Base-by-base conservation (phyloP, 2,888 invertebrate species). In the Tuta absoluta region DNA sequence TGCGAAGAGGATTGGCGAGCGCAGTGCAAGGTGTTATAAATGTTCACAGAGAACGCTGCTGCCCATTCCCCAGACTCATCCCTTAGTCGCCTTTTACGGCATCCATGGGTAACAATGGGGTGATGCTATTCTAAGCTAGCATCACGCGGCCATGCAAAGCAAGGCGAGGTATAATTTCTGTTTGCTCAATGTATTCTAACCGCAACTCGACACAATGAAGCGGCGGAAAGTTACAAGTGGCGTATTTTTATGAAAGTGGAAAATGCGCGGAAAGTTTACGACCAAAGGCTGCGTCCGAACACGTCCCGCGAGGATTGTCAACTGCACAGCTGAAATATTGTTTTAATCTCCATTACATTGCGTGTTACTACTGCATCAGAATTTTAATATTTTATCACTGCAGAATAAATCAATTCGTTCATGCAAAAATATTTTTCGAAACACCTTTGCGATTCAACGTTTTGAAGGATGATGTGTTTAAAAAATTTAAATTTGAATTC, bases 201-300 rank as follows among this genome's bases (percentile, higher is more conserved):
- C 56, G 24, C 56, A 56, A 56, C 24, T 56, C 56, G 24, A 74
- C 74, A 75, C 72, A 69, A 72, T 45, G 45, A 69, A 66, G 63
- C 60, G 51, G 61, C 17, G 67, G 45, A 69, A 77, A 79, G 73
- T 78, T 78, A 72, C 69, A 72, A 78, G 77, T 75, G 72, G 67
- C 62, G 65, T 75, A 71, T 74, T 77, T 77, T 77, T 77, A 70
- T 72, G 72, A 60, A 56, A 60, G 53, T 37, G 58, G 45, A 51
- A 37, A 62, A 51, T 23, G 51, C 51, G 33, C 57, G n/a, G 33
- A 19, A 57, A 57, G 33, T 57, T 57, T 24, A 57, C 33, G 33
- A 53, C 12, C 12, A 33, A 37, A 33, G 33, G n/a, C 28, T 28
- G 17, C 57, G n/a, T 24, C 57, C 57, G 33, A 49, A 21, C 48